These are phyloP conservation scores for Doris montereyensis DNA, from an alignment of 2,888 invertebrate species.

Conservation along the genomic window DNA sequence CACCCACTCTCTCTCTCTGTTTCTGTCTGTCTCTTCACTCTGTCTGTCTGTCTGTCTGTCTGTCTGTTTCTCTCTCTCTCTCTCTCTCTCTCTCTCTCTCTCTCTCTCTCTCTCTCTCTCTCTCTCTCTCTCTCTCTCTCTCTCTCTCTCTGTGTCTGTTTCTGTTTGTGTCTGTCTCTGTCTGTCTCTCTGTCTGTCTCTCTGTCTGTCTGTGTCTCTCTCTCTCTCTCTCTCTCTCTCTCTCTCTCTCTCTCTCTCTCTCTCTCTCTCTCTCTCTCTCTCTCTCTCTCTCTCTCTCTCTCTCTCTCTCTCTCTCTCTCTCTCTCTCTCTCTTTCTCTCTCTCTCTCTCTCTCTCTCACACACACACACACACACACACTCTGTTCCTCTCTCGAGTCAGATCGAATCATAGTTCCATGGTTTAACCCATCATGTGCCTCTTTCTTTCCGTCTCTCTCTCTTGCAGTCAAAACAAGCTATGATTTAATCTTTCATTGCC, in stretches of 20 bases:
- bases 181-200: background rate
- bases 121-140: background rate
- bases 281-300: slow-evolving; percentile 22
- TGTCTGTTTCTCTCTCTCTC: background rate
- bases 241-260: slow-evolving; percentile 17
- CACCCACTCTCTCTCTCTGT: no score
- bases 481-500: no score
- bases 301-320: slow-evolving; percentile 30
- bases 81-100: background rate
- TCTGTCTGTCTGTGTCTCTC: background rate
- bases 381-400: background rate
- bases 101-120: background rate
- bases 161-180: background rate
- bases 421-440: background rate
- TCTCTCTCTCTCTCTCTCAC: background rate
- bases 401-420: no score
- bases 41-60: background rate
- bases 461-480: slow-evolving; percentile 72
- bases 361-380: background rate
- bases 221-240: slow-evolving; percentile 1
- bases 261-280: slow-evolving; percentile 30
- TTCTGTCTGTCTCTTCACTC: background rate
- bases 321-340: background rate
- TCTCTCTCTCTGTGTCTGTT: background rate
- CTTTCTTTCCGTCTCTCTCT: background rate